Percentiles rank a stretch among this genome's conserved stretches.
Evolutionary conservation across 2,888 invertebrate genomes (phyloP).

Genomic region (Yponomeuta plumbellus): DNA sequence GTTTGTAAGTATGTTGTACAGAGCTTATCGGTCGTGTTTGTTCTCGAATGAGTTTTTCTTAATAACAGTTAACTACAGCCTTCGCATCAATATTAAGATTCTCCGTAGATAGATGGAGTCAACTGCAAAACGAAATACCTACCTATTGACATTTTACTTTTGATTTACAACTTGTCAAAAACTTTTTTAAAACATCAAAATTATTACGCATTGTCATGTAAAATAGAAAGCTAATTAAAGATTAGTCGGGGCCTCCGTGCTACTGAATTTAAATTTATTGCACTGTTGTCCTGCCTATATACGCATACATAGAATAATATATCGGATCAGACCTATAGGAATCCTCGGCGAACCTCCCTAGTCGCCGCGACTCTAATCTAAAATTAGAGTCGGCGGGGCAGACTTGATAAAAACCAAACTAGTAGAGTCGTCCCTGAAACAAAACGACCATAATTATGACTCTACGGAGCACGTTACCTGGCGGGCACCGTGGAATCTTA

Average conservation of each 20-base stretch:
- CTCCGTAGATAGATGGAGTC: background rate
- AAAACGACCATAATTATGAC: background rate
- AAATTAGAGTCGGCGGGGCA: background rate
- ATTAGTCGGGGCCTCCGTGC: background rate
- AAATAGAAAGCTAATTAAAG: background rate
- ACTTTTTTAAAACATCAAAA: background rate
- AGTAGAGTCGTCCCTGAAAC: conserved; percentile 2
- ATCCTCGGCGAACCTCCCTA: background rate
- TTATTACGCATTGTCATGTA: background rate
- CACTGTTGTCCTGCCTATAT: background rate
- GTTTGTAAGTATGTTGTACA: background rate
- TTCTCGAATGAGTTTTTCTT: conserved; percentile 1
- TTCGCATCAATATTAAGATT: background rate
- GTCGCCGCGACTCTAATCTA: background rate
- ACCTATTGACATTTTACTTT: background rate
- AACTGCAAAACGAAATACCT: no score
- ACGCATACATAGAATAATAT: no score
- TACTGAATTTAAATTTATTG: background rate
- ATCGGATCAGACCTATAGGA: no score
- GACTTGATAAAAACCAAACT: conserved; percentile 3
- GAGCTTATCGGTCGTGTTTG: background rate
- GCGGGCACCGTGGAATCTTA: background rate
- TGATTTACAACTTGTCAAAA: background rate
- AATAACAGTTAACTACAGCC: background rate
- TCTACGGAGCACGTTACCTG: background rate